Base-by-base conservation (phyloP, 2,113 vertebrate genomes). In the Eurypyga helias region DNA sequence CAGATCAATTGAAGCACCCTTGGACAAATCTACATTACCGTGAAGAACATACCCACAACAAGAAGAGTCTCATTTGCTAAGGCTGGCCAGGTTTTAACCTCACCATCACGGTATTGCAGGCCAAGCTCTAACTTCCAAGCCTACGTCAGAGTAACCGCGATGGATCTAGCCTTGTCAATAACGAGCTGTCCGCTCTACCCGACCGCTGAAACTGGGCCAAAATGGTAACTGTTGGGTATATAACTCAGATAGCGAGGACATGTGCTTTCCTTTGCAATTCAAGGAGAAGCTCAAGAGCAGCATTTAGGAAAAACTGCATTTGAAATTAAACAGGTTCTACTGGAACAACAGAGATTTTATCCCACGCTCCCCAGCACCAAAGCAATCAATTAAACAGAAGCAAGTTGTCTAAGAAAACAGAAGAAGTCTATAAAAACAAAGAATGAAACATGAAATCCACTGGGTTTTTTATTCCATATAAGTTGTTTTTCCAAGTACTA, bases 171-270 rank as follows among this genome's bases (percentile, higher is more conserved):
- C 43, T 26, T 43, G 31, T 11, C 43, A 55, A 4, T 51, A 52
- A 57, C 1, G 13, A 67, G 33, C 43, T n/a, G 43, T 28, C 77
- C 43, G 46, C 24, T 51, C 45, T 12, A 77, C 31, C 8, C 2
- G 1, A 52, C 48, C 1, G 1, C 15, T 1, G 0, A 36, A 55
- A 41, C 45, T 14, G 38, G 21, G 45, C n/a, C n/a, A 26, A 58
- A 84, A 54, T 24, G 57, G 33, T 34, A 38, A 34, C 4, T 71
- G 12, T 25, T 60, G 43, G 57, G 31, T 29, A 51, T n/a, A 5
- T 7, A 71, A 67, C 38, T 91, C 4, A 1, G 26, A 67, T 1
- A 55, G 28, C 57, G 86, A 83, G 49, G 54, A 33, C 26, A 6
- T 2, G 7, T 13, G 13, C 49, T 72, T 83, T 52, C 15, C 19